Base-by-base conservation (phyloP, 2,888 invertebrate genomes). In the Chloromyia formosa region DNA sequence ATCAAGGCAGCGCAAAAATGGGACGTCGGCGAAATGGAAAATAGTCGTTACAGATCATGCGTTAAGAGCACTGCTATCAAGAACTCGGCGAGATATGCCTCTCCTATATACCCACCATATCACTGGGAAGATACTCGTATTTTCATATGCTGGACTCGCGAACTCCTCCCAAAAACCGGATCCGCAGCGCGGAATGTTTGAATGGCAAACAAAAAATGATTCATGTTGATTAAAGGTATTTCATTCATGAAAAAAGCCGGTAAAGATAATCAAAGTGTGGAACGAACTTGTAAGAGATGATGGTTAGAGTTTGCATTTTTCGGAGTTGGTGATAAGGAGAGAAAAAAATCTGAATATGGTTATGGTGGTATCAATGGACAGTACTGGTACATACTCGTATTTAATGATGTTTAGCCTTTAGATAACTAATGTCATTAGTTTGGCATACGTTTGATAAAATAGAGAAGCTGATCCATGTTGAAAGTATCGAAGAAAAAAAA, bases 31-130 rank as follows among this genome's bases (percentile, higher is more conserved):
- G 14, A 53, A n/a, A 27, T 16, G 27, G 18, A 62, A 69, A 54
- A 69, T 53, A 27, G 53, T 27, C 68, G 68, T 69, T 69, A 69
- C 68, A 69, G 54, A 69, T 69, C 68, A 54, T 54, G 68, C 68
- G 54, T 45, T 69, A 69, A 53, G 68, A 40, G 40, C 18, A 18
- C 62, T 42, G 40, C 27, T 35, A 35, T 42, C 62, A 62, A n/a
- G 62, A 62, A 12, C 62, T 62, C 1, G 62, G 40, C 1, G 7
- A 62, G 40, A 40, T 40, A 62, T 40, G 35, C 12, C 49, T 3
- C 12, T 12, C 16, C 12, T 12, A n/a, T n/a, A n/a, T 49, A 49
- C 10, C 4, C 12, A 49, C 16, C n/a, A 60, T 60, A 23, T 60
- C 14, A 60, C 23, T 35, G 27, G 27, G 23, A 60, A 60, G 14